These are phyloP conservation scores for Aix galericulata DNA, from an alignment of 2,113 vertebrate species.

Conservation along the genomic window DNA sequence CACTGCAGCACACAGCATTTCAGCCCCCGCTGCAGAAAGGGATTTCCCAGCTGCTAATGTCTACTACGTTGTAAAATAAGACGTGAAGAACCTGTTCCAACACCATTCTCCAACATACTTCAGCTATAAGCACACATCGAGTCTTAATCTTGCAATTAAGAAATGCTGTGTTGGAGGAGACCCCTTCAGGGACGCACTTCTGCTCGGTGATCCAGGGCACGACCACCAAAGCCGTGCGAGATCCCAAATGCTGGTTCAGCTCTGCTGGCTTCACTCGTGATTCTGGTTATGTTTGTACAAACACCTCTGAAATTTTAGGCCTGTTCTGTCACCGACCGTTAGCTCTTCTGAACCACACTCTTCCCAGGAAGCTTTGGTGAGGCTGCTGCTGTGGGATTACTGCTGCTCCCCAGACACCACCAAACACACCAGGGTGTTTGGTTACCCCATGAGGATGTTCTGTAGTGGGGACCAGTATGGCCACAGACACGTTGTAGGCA, in stretches of 20 bases:
- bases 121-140: neutral
- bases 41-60: neutral
- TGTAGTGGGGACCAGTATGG: neutral
- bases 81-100: neutral
- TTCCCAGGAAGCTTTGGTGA: neutral
- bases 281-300: neutral
- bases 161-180: neutral
- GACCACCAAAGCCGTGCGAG: neutral
- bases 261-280: neutral
- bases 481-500: neutral
- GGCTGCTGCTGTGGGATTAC: neutral
- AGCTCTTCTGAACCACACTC: neutral
- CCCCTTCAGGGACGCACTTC: neutral
- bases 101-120: neutral
- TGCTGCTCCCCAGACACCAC: neutral
- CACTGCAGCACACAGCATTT: neutral
- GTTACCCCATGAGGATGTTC: neutral
- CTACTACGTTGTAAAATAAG: neutral
- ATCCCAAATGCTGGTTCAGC: neutral
- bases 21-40: neutral
- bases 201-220: neutral
- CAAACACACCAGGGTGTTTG: neutral
- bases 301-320: neutral
- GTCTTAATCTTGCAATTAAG: neutral
- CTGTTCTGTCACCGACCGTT: neutral